Evolutionary conservation across 2,888 invertebrate genomes (phyloP).

Genomic region (Leucoptera coffeella): DNA sequence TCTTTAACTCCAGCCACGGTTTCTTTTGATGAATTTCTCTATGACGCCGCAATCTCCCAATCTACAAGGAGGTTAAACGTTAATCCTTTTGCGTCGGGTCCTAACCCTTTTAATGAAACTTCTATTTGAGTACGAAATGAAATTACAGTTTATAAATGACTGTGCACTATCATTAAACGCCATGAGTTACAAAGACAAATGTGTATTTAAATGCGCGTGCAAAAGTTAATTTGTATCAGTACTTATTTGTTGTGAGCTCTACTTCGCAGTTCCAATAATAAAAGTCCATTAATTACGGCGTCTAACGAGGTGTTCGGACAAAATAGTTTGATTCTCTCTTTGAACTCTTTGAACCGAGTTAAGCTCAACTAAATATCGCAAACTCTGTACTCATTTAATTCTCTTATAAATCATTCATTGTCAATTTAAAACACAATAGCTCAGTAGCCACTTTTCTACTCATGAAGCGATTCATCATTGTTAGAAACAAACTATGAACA

Average conservation of each 20-base stretch:
- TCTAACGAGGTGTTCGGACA: too few relatives aligned
- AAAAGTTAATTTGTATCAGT: conserved; percentile 1
- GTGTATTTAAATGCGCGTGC: conserved; percentile 1
- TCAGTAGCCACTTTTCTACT: too few relatives aligned
- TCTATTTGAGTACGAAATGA: conserved; percentile 7
- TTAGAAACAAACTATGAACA: too few relatives aligned
- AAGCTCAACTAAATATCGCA: too few relatives aligned
- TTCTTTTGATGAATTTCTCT: conserved; percentile 24
- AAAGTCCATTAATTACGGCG: conserved; percentile 3
- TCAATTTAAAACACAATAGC: too few relatives aligned
- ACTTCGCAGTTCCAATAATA: conserved; percentile 3
- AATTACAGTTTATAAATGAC: background rate
- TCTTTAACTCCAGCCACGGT: conserved; percentile 13
- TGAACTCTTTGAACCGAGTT: too few relatives aligned
- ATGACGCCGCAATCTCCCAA: conserved; percentile 19
- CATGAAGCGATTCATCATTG: too few relatives aligned
- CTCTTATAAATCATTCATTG: too few relatives aligned
- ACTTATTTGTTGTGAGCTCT: conserved; percentile 2
- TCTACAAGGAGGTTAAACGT: conserved; percentile 16
- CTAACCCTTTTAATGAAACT: conserved; percentile 12
- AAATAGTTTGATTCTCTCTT: conserved; percentile 3
- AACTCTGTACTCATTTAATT: too few relatives aligned
- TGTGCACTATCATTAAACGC: background rate
- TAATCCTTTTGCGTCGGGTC: too few relatives aligned
- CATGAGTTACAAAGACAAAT: conserved; percentile 3